Evolutionary conservation across 2,888 invertebrate genomes (phyloP).

Genomic region (Polylopha cassiicola): DNA sequence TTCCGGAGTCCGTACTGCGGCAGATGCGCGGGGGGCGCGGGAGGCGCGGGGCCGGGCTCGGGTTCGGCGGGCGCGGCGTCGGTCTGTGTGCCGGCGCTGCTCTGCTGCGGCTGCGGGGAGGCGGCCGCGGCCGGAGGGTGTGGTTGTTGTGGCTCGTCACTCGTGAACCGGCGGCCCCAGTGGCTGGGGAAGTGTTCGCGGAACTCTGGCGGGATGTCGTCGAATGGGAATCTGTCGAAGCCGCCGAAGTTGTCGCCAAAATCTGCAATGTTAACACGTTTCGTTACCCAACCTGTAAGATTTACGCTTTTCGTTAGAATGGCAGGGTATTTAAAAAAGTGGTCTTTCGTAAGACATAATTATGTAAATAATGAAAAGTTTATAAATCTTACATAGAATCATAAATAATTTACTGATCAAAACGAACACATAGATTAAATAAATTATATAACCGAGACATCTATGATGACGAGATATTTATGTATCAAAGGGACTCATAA

Average conservation of each 20-base stretch:
- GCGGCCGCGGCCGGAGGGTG: slow-evolving; percentile 39
- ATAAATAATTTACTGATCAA: too few relatives aligned
- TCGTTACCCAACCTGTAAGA: slow-evolving; percentile 41
- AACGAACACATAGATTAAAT: too few relatives aligned
- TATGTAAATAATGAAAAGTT: too few relatives aligned
- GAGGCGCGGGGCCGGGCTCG: slow-evolving; percentile 39
- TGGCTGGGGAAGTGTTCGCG: slow-evolving; percentile 67
- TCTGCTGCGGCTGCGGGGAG: slow-evolving; percentile 65
- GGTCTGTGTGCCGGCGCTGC: slow-evolving; percentile 60
- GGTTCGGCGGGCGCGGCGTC: slow-evolving; percentile 40
- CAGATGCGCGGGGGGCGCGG: slow-evolving; percentile 47
- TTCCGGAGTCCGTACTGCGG: slow-evolving; percentile 85
- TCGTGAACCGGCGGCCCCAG: slow-evolving; percentile 61
- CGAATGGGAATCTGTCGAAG: slow-evolving; percentile 74
- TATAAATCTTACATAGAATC: too few relatives aligned
- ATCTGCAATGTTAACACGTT: slow-evolving; percentile 61
- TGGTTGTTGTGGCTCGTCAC: slow-evolving; percentile 45
- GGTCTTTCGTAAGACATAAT: too few relatives aligned
- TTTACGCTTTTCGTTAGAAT: slow-evolving; percentile 11
- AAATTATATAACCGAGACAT: too few relatives aligned
- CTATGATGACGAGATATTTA: too few relatives aligned
- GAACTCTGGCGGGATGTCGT: slow-evolving; percentile 72
- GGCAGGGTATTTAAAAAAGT: too few relatives aligned
- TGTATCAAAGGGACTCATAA: too few relatives aligned
- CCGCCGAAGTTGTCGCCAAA: slow-evolving; percentile 66